Evolutionary conservation across 2,113 vertebrate genomes (phyloP).

Genomic region (Salvelinus alpinus): DNA sequence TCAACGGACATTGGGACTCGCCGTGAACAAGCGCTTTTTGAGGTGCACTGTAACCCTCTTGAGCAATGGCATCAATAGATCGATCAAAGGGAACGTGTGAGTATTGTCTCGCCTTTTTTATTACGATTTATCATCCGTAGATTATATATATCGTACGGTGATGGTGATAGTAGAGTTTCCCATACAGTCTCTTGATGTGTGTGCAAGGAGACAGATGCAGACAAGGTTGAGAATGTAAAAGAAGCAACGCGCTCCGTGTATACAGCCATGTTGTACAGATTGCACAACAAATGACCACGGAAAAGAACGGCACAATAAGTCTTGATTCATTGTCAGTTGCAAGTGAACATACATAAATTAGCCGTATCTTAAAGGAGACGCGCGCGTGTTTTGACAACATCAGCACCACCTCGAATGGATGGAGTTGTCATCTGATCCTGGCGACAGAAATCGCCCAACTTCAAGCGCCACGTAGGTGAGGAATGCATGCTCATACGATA

Average conservation of each 20-base stretch:
- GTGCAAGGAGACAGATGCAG: conserved; percentile 5
- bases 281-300: conserved; percentile 29
- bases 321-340: background rate
- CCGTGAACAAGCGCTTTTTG: conserved; percentile 35
- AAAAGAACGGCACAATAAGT: background rate
- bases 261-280: conserved; percentile 59
- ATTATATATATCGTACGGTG: background rate
- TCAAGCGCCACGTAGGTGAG: conserved; percentile 15
- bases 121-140: background rate
- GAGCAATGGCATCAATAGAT: conserved; percentile 64
- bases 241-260: conserved; percentile 27
- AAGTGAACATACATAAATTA: conserved; percentile 17
- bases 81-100: conserved; percentile 65
- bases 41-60: conserved; percentile 32
- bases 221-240: conserved; percentile 24
- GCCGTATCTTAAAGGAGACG: conserved; percentile 50
- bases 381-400: conserved; percentile 51
- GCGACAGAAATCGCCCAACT: conserved; percentile 49
- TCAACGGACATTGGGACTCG: conserved; percentile 39
- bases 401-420: conserved; percentile 41
- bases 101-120: conserved; percentile 44
- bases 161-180: background rate
- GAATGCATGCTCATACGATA: background rate
- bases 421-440: conserved; percentile 13
- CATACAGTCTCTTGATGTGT: background rate